Conservation (phyloP, 2,888 invertebrate species). For the Xylophagus ater region DNA sequence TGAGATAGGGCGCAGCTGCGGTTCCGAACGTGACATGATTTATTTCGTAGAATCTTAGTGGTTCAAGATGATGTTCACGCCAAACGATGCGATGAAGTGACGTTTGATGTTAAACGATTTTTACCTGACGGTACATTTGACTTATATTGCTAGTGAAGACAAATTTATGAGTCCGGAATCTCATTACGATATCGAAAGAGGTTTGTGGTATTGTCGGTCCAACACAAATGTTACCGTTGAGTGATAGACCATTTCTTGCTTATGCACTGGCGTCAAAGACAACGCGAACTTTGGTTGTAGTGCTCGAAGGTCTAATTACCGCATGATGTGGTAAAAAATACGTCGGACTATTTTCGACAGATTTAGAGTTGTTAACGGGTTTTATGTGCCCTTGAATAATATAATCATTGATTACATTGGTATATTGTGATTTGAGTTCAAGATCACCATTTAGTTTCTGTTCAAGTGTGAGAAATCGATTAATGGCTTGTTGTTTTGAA, state of each 20-base stretch:
- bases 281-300: background rate
- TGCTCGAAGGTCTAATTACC: conserved; percentile 1
- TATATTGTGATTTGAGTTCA: background rate
- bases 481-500: background rate
- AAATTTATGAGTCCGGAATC: background rate
- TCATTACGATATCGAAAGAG: background rate
- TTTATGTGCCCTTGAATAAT: background rate
- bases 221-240: background rate
- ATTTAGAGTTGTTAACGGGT: background rate
- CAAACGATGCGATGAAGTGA: background rate
- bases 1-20: background rate
- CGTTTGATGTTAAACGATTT: background rate
- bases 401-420: background rate
- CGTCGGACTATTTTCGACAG: background rate
- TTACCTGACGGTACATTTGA: background rate
- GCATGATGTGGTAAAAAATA: conserved; percentile 5
- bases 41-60: background rate
- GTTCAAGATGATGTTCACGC: background rate
- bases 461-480: background rate
- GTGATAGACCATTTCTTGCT: background rate
- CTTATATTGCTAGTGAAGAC: background rate
- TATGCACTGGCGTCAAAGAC: conserved; percentile 1
- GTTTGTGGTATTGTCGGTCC: conserved; percentile 1
- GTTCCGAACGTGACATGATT: background rate
- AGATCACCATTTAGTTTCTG: background rate